Evolutionary conservation across 2,888 invertebrate genomes (phyloP), one percentile per base, ranked within the genome.

Genomic region (Meandrusa payeni): DNA sequence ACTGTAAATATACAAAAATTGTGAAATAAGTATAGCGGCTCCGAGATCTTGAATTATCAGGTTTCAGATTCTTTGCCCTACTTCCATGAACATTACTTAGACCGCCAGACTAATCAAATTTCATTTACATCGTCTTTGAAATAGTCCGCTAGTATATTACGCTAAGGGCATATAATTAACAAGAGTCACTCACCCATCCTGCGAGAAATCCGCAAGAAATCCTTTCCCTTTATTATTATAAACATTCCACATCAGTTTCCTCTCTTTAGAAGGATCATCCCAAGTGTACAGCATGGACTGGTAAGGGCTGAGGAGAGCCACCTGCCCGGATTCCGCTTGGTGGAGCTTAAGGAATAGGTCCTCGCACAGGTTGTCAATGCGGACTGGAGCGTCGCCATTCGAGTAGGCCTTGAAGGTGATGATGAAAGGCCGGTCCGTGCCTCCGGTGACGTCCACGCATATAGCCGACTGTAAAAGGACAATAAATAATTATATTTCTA

Each of bases 291-390:
- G 70, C 62, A 95, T 80, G 5, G 93, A 91, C 70, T 95, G 92
- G 55, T 91, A 91, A 0, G 95, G 94, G 58, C 93, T 94, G 32
- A 95, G 73, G 13, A 95, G 76, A 0, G 94, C 94, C 29, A 94
- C 94, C 76, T 91, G 90, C 11, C 65, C 90, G 55, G 54, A 69
- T 7, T 72, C 69, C 15, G 47, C 56, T 76, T 95, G 95, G 54
- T 94, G 93, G 23, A 95, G 89, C 69, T 95, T 95, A 26, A 95
- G 77, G 73, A 94, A 95, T 37, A 95, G 77, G 60, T 95, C 94
- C 36, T 93, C 93, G 65, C 95, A 95, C 19, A 94, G 88, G 74
- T 98, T 98, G 68, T 97, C 93, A 13, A 98, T 86, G 38, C 94
- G 87, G 0, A 95, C 93, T 0, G 97, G 94, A 5, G 95, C 94